Evolutionary conservation across 1,140 invertebrate genomes (phyloP).

Genomic region (Onthophagus taurus): DNA sequence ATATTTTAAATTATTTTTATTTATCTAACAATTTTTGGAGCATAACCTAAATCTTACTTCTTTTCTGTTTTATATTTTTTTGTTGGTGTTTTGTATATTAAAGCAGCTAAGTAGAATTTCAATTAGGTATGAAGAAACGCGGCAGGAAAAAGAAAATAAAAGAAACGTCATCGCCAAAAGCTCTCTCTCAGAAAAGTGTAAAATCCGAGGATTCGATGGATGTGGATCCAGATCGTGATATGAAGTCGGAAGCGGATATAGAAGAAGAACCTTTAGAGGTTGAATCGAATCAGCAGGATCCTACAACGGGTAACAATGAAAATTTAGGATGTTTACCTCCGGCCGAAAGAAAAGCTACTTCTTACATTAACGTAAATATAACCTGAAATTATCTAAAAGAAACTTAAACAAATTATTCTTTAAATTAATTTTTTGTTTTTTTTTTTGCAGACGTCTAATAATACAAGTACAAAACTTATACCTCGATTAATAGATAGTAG

Average conservation of each 20-base stretch:
- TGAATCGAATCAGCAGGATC: constrained; percentile 39
- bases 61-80: no score
- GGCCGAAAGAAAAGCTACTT: constrained; percentile 48
- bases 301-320: no score
- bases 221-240: constrained; percentile 36
- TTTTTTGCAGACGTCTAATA: constrained; percentile 13
- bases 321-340: no score
- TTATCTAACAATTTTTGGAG: neutral
- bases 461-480: constrained; percentile 50
- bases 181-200: constrained; percentile 6
- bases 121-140: constrained; percentile 28
- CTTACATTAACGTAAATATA: constrained; percentile 52
- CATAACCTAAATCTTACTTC: neutral
- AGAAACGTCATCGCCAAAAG: constrained; percentile 18
- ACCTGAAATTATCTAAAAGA: no score
- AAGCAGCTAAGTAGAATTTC: no score
- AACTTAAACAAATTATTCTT: neutral
- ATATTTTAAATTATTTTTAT: no score
- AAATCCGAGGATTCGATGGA: constrained; percentile 34
- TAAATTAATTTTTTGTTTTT: constrained; percentile 2
- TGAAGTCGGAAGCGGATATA: constrained; percentile 45
- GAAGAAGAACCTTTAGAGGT: constrained; percentile 51
- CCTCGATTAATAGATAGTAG: constrained; percentile 53
- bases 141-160: constrained; percentile 35
- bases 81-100: no score